Evolutionary conservation across 2,797 vertebrate species (phyloP), one percentile per base, ranked within the genome.

Genomic region (Basileuterus tristriatus): DNA sequence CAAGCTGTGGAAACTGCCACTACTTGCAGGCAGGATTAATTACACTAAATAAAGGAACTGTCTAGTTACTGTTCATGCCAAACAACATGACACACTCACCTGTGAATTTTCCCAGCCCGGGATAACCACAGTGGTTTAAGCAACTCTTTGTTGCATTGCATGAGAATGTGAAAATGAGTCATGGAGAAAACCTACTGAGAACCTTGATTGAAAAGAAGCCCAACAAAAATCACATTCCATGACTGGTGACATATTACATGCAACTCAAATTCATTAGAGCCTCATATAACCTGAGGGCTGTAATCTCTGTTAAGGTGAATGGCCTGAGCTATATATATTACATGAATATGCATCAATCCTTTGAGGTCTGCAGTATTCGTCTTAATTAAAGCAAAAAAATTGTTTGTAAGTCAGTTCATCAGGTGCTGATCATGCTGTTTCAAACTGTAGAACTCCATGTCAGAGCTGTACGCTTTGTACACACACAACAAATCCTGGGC

Each of bases 91-190:
- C 89, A 86, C 37, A 92, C 67, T 92, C 79, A 95, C 94, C 95
- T 96, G 84, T 41, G 89, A 96, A 92, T 96, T 96, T 96, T 97
- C 89, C 93, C 93, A 97, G 81, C 58, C 12, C 0, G 8, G 84
- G 46, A 94, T 65, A 95, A 72, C 69, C 83, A 83, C 64, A 44
- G 43, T 64, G 27, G 34, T 75, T 94, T 70, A 70, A 89, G 36
- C 14, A 74, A 50, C 36, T 81, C 87, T 79, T 88, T 80, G 39
- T 64, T 93, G 65, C 47, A 39, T 71, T 81, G 32, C 78, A 83
- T 81, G 67, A 83, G 72, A 92, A 86, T 82, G 70, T 65, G 62
- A 87, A 93, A 92, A 78, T 96, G 80, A 97, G 63, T 92, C 85
- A 94, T 32, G 34, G 70, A 83, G 13, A 24, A 87, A 93, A 78